Evolutionary conservation across 2,113 vertebrate species (phyloP).

Genomic region (Oncorhynchus mykiss): DNA sequence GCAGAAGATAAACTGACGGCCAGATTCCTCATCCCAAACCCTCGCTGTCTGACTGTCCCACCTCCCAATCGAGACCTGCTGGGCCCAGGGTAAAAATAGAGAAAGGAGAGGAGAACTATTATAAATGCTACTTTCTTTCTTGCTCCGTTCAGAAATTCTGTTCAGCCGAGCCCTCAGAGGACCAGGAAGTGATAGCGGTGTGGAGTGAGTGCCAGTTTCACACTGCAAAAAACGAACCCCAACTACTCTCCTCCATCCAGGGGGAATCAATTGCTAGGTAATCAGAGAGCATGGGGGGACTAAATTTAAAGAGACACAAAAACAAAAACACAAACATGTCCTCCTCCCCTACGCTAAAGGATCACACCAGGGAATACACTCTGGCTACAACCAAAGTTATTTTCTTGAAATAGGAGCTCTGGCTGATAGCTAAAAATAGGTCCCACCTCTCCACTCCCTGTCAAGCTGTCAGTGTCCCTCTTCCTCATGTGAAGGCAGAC

Average conservation of each 20-base stretch:
- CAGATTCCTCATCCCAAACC: conserved; percentile 68
- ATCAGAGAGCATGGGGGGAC: conserved; percentile 53
- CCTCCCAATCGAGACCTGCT: conserved; percentile 42
- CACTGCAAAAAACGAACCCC: conserved; percentile 46
- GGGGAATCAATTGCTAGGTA: conserved; percentile 52
- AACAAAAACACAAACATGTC: conserved; percentile 38
- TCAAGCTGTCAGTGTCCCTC: conserved; percentile 64
- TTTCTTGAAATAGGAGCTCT: conserved; percentile 54
- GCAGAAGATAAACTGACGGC: conserved; percentile 67
- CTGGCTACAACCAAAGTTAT: conserved; percentile 7
- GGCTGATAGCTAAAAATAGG: conserved; percentile 47
- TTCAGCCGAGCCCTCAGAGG: conserved; percentile 27
- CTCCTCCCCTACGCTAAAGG: conserved; percentile 4
- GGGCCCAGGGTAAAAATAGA: conserved; percentile 38
- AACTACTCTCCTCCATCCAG: conserved; percentile 40
- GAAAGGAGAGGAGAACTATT: conserved; percentile 20
- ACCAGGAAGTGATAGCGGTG: conserved; percentile 11
- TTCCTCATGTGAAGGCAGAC: conserved; percentile 49
- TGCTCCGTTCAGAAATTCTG: conserved; percentile 32
- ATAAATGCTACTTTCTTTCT: conserved; percentile 21
- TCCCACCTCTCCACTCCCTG: conserved; percentile 27
- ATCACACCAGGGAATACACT: conserved; percentile 4
- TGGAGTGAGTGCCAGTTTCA: conserved; percentile 44
- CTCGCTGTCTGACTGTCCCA: conserved; percentile 45
- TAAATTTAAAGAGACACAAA: conserved; percentile 46